These are phyloP conservation scores for Falco berigora DNA, from an alignment of 2,797 vertebrate genomes.

Conservation along the genomic window DNA sequence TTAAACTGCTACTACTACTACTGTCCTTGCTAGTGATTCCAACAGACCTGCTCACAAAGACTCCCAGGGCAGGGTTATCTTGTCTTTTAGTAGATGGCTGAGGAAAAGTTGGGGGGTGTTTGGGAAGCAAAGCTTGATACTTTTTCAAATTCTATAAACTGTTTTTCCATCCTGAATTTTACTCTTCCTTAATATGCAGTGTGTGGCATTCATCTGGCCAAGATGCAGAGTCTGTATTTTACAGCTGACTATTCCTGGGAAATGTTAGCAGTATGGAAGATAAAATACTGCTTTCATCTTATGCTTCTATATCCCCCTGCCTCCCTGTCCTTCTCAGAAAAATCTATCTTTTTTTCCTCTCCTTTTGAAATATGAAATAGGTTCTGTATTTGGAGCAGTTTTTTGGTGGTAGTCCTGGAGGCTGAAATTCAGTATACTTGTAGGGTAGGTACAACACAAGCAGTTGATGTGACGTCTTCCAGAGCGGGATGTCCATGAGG, in stretches of 20 bases:
- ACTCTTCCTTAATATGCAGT: rapidly evolving
- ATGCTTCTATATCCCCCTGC: background rate
- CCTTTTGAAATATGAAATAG: background rate
- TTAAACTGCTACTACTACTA: background rate
- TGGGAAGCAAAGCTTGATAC: background rate
- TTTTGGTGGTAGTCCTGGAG: background rate
- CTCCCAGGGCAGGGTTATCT: background rate
- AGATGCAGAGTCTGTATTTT: background rate
- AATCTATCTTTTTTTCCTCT: background rate
- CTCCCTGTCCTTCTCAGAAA: background rate
- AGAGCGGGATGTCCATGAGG: background rate
- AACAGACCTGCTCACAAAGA: background rate
- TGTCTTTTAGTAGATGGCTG: background rate
- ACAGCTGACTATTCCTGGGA: background rate
- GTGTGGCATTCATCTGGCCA: background rate
- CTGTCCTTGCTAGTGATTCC: background rate
- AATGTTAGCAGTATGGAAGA: background rate
- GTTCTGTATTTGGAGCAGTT: background rate
- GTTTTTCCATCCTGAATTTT: background rate
- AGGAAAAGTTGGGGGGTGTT: rapidly evolving
- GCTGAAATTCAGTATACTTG: background rate
- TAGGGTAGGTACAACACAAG: background rate
- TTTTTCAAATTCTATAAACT: background rate
- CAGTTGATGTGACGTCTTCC: background rate
- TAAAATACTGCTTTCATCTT: background rate